phyloP scores from a whole-genome alignment of 2,113 vertebrate genomes.

The Stictonetta naevosa region DNA sequence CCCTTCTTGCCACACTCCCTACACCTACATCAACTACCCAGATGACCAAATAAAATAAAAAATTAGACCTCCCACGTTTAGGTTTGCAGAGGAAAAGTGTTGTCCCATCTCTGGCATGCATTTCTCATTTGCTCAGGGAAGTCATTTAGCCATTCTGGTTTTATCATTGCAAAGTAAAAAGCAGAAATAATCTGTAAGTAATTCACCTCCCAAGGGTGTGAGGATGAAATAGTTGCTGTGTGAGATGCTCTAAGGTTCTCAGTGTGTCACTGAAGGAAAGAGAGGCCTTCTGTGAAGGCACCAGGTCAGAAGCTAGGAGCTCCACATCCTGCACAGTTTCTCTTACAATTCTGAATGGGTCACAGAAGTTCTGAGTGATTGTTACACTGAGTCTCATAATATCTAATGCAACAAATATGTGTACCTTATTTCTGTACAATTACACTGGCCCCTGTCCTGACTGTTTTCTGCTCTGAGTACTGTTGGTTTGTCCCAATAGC shows the following conservation, averaged over 20 bases:
- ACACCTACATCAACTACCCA: neutral
- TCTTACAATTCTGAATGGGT: neutral
- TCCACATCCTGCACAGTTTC: neutral
- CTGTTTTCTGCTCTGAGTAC: neutral
- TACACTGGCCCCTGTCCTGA: neutral
- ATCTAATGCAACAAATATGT: neutral
- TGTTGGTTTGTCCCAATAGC: neutral
- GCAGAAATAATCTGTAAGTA: neutral
- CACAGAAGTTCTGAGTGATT: neutral
- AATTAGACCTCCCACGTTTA: neutral
- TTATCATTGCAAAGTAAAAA: neutral
- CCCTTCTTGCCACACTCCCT: neutral
- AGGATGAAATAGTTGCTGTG: neutral
- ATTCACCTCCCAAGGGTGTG: neutral
- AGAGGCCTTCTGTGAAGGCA: neutral
- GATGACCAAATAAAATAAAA: neutral
- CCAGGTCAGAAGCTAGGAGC: neutral
- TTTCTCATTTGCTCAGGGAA: neutral
- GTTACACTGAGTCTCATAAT: neutral
- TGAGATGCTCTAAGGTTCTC: neutral
- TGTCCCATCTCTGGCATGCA: neutral
- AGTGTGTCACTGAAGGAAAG: neutral
- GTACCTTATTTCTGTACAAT: neutral
- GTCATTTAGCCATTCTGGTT: neutral
- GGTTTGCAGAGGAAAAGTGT: neutral